Evolutionary conservation across 2,797 vertebrate species (phyloP).

Genomic region (Megalops cyprinoides): DNA sequence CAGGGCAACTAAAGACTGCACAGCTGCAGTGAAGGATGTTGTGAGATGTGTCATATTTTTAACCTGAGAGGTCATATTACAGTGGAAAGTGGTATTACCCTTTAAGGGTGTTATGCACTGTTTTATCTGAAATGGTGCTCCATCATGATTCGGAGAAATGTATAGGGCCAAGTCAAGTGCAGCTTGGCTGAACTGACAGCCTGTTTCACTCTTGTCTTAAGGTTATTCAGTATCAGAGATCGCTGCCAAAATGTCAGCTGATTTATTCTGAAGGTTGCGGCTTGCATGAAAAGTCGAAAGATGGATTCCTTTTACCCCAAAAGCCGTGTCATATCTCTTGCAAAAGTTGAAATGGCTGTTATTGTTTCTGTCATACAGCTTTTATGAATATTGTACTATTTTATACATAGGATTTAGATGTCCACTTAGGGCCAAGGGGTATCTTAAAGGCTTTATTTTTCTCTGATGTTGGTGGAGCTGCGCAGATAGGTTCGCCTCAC

Average conservation of each 20-base stretch:
- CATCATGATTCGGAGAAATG: neutral
- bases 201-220: neutral
- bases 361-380: neutral
- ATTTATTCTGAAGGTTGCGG: neutral
- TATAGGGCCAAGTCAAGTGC: neutral
- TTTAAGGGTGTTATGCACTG: no score
- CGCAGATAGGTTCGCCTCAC: neutral
- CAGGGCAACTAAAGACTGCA: no score
- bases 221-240: neutral
- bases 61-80: neutral
- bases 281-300: neutral
- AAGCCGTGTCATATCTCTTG: neutral
- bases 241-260: neutral
- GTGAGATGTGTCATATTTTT: no score
- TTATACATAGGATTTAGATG: neutral
- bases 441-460: neutral
- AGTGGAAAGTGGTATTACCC: neutral
- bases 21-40: no score
- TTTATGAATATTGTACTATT: no score
- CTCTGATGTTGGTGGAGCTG: neutral
- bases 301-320: neutral
- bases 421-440: neutral
- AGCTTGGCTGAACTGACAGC: neutral
- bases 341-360: no score
- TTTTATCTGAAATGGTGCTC: no score